Evolutionary conservation across 1,140 invertebrate genomes (phyloP).

Genomic region (Sycophila sp.): DNA sequence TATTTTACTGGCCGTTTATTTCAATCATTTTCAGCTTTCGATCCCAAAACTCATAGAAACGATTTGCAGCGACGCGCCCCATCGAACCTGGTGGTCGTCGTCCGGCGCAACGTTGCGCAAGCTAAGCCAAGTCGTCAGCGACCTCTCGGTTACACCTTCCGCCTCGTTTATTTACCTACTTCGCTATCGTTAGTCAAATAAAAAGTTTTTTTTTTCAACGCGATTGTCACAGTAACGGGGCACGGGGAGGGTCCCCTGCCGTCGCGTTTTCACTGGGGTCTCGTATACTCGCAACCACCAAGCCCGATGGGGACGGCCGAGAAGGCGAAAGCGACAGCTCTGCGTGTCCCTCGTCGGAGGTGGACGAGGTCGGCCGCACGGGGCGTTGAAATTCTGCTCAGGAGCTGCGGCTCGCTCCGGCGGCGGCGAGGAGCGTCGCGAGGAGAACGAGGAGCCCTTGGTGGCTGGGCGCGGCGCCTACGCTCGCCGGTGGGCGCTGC

Average conservation of each 20-base stretch:
- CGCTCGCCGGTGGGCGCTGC: not conserved
- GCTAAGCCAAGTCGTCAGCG: no score
- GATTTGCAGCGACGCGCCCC: not conserved
- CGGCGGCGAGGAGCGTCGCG: slow-evolving; percentile 14
- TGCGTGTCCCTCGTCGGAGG: no score
- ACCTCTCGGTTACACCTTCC: no score
- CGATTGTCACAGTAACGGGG: no score
- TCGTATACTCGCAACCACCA: no score
- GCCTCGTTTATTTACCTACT: no score
- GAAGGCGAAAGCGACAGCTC: not conserved
- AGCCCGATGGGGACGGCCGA: not conserved
- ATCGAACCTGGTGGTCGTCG: slow-evolving; percentile 14
- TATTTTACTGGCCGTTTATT: slow-evolving; percentile 32
- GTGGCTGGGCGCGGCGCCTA: not conserved
- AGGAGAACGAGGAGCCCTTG: not conserved
- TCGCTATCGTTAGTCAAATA: no score
- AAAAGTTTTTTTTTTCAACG: no score
- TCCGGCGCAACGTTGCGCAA: no score
- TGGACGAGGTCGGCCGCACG: no score
- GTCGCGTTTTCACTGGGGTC: no score
- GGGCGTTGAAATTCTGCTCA: slow-evolving; percentile 32
- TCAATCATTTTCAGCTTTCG: not conserved
- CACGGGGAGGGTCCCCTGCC: no score
- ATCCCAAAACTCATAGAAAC: not conserved
- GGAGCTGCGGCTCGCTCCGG: slow-evolving; percentile 7